Conservation (phyloP, 2,113 vertebrate genomes). For the Mobula birostris region DNA sequence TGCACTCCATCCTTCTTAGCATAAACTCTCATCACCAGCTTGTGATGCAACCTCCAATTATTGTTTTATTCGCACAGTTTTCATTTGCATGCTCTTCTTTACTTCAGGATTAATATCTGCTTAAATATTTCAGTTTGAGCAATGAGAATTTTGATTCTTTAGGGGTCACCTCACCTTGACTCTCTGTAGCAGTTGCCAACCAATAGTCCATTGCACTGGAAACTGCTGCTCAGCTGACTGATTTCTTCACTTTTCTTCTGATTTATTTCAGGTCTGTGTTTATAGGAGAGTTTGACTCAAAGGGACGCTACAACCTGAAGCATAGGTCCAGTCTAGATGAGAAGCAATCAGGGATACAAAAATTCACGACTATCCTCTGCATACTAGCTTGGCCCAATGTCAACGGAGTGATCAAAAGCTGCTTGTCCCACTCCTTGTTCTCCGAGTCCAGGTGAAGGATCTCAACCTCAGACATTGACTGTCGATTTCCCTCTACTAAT, state of each 20-base stretch:
- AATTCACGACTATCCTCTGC: background rate
- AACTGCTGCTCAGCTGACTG: background rate
- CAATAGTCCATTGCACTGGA: background rate
- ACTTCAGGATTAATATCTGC: background rate
- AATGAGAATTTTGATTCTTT: background rate
- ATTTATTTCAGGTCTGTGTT: background rate
- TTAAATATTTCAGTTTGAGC: background rate
- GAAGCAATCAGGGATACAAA: background rate
- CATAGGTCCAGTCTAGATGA: background rate
- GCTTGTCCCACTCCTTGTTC: too few relatives aligned
- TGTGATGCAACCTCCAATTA: background rate
- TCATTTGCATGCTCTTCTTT: background rate
- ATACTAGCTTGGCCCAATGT: background rate
- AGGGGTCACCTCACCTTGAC: background rate
- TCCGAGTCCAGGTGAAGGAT: too few relatives aligned
- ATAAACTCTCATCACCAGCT: background rate
- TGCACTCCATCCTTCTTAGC: background rate
- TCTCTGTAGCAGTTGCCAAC: background rate
- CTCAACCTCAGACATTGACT: too few relatives aligned
- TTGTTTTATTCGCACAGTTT: background rate
- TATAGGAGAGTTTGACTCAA: background rate
- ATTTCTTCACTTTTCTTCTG: background rate
- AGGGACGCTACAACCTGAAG: background rate
- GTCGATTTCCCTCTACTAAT: too few relatives aligned
- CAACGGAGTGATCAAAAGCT: background rate